These are phyloP conservation scores for Lethrus apterus DNA, from an alignment of 1,140 invertebrate species.

Conservation along the genomic window DNA sequence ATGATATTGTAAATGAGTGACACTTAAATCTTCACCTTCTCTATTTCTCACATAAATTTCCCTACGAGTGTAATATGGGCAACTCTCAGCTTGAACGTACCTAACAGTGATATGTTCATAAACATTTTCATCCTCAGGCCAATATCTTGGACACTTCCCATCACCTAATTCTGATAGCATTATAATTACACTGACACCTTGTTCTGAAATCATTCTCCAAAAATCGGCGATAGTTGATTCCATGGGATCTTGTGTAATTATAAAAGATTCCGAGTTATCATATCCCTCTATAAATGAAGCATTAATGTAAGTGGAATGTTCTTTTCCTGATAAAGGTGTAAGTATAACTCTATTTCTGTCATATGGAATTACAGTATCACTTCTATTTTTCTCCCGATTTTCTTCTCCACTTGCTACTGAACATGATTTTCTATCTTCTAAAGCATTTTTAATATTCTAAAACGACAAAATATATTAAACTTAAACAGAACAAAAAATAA, in stretches of 20 bases:
- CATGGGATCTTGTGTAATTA: slow-evolving; percentile 92
- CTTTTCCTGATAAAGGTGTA: slow-evolving; percentile 68
- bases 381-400: slow-evolving; percentile 81
- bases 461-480: not conserved
- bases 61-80: slow-evolving; percentile 76
- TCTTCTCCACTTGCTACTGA: slow-evolving; percentile 75
- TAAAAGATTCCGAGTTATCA: slow-evolving; percentile 87
- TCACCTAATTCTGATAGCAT: slow-evolving; percentile 85
- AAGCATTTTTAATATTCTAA: slow-evolving; percentile 71
- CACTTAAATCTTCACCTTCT: slow-evolving; percentile 65
- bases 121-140: slow-evolving; percentile 78
- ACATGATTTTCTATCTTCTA: slow-evolving; percentile 76
- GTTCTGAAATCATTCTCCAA: slow-evolving; percentile 94
- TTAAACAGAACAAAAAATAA: slow-evolving; percentile 14
- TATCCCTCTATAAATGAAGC: slow-evolving; percentile 96
- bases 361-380: slow-evolving; percentile 81
- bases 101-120: slow-evolving; percentile 80
- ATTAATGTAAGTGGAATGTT: slow-evolving; percentile 94
- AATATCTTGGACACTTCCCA: slow-evolving; percentile 80
- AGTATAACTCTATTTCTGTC: slow-evolving; percentile 84
- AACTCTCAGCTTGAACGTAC: slow-evolving; percentile 79
- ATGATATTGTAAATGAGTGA: slow-evolving; percentile 82
- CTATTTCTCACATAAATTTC: slow-evolving; percentile 76
- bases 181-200: slow-evolving; percentile 82
- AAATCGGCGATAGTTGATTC: slow-evolving; percentile 86